Conservation (phyloP, 1,140 invertebrate species). For the Caenorhabditis brenneri region DNA sequence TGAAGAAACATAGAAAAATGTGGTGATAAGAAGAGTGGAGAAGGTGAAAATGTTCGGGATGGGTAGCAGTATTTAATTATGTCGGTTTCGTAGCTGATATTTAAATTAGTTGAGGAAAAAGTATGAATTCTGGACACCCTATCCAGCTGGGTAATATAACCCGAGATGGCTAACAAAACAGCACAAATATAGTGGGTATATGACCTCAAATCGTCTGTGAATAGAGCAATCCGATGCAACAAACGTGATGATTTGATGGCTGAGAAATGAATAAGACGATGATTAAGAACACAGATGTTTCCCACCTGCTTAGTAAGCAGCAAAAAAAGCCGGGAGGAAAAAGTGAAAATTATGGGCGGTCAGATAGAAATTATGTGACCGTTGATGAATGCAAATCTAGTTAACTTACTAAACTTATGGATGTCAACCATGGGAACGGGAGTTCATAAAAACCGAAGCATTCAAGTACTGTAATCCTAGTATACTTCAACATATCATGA, state of each 20-base stretch:
- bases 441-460: too few relatives aligned
- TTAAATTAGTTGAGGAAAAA: too few relatives aligned
- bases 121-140: too few relatives aligned
- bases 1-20: neutral
- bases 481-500: too few relatives aligned
- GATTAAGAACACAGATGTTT: neutral
- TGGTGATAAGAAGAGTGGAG: neutral
- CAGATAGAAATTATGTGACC: neutral
- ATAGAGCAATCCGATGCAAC: neutral
- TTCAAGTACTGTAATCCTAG: too few relatives aligned
- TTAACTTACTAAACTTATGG: too few relatives aligned
- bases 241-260: constrained; percentile 28
- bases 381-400: neutral
- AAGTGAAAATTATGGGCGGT: neutral
- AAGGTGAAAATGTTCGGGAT: neutral
- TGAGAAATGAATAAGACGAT: neutral
- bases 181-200: neutral
- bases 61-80: neutral
- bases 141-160: neutral
- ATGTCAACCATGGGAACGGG: too few relatives aligned
- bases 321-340: neutral
- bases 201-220: neutral
- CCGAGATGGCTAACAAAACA: neutral
- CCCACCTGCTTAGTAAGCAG: constrained; percentile 2
- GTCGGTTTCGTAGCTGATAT: too few relatives aligned